Evolutionary conservation across 1,140 invertebrate species (phyloP).

Genomic region (Drosophila kanapiae): DNA sequence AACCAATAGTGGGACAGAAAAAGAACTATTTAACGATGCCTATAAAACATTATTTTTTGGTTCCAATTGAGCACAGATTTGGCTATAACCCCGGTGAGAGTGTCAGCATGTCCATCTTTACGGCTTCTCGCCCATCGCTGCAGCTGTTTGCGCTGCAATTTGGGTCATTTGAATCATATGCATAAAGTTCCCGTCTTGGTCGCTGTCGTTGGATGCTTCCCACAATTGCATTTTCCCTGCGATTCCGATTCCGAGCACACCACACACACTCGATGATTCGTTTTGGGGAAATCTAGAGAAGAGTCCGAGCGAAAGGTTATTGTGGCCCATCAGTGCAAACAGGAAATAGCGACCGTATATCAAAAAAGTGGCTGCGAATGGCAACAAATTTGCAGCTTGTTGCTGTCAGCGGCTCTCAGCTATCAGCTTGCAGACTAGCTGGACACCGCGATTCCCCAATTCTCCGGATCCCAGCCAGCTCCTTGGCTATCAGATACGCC

Average conservation of each 20-base stretch:
- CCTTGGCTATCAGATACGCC: conserved; percentile 77
- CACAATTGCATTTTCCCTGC: conserved; percentile 64
- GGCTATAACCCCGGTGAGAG: conserved; percentile 13
- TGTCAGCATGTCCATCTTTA: conserved; percentile 32
- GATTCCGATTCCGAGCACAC: conserved; percentile 22
- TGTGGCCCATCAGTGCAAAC: conserved; percentile 26
- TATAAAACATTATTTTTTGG: background rate
- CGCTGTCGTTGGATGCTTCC: conserved; percentile 22
- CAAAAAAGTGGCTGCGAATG: conserved; percentile 50
- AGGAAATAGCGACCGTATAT: conserved; percentile 79
- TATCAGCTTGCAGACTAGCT: conserved; percentile 57
- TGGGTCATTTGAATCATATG: conserved; percentile 80
- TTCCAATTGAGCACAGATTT: background rate
- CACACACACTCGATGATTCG: conserved; percentile 12
- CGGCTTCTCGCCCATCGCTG: conserved; percentile 44
- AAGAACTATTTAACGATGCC: conserved; percentile 2
- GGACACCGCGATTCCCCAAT: conserved; percentile 12
- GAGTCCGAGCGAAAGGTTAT: conserved; percentile 31
- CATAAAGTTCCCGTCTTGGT: conserved; percentile 63
- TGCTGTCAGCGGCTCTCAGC: conserved; percentile 42
- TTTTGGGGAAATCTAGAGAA: background rate
- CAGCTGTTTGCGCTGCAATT: conserved; percentile 77
- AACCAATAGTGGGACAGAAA: background rate
- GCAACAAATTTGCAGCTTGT: conserved; percentile 72
- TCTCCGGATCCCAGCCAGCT: conserved; percentile 27